Percentiles rank a stretch among this genome's conserved stretches.
phyloP scores from a whole-genome alignment of 2,113 vertebrate species.

The Rhadina sibilatrix region DNA sequence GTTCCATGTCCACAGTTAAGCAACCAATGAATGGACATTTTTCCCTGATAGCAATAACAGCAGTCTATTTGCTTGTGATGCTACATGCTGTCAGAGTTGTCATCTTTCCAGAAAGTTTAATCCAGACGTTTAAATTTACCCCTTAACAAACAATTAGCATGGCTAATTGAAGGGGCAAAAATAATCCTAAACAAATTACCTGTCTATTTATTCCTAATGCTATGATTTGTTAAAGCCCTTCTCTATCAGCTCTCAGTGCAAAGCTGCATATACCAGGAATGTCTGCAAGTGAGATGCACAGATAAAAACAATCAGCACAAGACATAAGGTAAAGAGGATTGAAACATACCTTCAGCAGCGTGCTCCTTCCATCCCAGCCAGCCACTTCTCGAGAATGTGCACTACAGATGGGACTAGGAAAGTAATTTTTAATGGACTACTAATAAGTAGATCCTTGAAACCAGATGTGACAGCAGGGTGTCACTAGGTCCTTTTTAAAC shows the following conservation, averaged over 20 bases:
- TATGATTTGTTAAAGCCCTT: slow-evolving; percentile 14
- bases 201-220: not conserved
- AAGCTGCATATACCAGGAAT: slow-evolving; percentile 3
- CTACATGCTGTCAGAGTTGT: not conserved
- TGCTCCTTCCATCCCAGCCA: slow-evolving; percentile 8
- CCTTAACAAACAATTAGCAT: not conserved
- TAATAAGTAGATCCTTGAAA: slow-evolving; percentile 26
- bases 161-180: not conserved
- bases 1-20: not conserved
- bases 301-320: not conserved
- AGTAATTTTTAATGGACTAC: slow-evolving; percentile 47
- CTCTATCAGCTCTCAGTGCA: not conserved
- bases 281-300: slow-evolving; percentile 33
- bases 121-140: not conserved
- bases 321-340: not conserved
- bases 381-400: not conserved
- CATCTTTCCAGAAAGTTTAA: slow-evolving; percentile 58
- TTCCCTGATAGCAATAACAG: not conserved
- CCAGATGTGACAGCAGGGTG: slow-evolving; percentile 52
- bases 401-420: slow-evolving; percentile 34
- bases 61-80: not conserved
- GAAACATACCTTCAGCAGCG: slow-evolving; percentile 62
- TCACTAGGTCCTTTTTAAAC: slow-evolving; percentile 54
- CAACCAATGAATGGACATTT: not conserved
- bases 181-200: not conserved